Evolutionary conservation across 2,113 vertebrate species (phyloP).

Genomic region (Collichthys lucidus): DNA sequence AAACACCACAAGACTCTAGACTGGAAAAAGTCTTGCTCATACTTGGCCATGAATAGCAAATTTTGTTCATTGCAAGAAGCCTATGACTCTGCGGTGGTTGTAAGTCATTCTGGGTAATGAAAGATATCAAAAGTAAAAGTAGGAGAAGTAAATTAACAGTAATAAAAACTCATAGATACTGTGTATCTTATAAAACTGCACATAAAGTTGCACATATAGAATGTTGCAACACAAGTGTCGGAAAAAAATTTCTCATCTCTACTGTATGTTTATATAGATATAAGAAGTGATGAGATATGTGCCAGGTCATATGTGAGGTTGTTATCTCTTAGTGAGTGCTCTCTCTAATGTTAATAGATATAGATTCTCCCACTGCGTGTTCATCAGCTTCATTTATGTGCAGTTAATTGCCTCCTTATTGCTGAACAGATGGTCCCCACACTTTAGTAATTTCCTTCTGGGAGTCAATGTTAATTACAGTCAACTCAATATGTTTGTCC

Average conservation of each 20-base stretch:
- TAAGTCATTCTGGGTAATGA: not conserved
- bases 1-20: not conserved
- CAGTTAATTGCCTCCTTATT: slow-evolving; percentile 65
- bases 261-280: slow-evolving; percentile 16
- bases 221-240: not conserved
- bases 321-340: slow-evolving; percentile 29
- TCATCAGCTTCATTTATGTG: slow-evolving; percentile 58
- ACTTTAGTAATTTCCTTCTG: slow-evolving; percentile 53
- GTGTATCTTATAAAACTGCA: no score
- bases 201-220: no score
- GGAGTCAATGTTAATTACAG: slow-evolving; percentile 50
- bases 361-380: slow-evolving; percentile 45
- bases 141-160: not conserved
- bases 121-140: not conserved
- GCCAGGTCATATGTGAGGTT: not conserved
- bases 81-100: not conserved
- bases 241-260: not conserved
- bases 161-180: not conserved
- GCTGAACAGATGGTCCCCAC: slow-evolving; percentile 66
- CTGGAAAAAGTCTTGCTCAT: not conserved
- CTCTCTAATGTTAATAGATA: slow-evolving; percentile 46
- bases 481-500: slow-evolving; percentile 56
- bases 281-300: slow-evolving; percentile 14
- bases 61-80: not conserved
- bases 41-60: not conserved